phyloP scores from a whole-genome alignment of 53 echinoderm and acorn worm species.

The Echinometra lucunter region DNA sequence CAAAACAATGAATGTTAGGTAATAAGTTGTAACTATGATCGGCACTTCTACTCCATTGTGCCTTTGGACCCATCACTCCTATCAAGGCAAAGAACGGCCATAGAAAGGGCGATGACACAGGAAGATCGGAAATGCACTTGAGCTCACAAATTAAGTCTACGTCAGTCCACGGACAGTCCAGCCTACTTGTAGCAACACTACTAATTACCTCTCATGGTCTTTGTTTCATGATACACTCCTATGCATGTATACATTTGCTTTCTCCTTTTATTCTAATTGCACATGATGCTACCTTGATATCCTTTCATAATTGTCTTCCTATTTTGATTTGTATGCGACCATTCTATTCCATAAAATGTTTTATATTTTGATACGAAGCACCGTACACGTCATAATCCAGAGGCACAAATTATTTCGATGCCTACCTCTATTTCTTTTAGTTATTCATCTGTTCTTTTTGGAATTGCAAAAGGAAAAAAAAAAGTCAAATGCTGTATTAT shows the following conservation, averaged over 20 bases:
- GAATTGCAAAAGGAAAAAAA: too few relatives aligned
- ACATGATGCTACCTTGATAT: neutral
- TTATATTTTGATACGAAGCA: too few relatives aligned
- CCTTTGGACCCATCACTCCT: neutral
- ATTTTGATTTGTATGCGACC: neutral
- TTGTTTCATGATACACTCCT: neutral
- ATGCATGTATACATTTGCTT: too few relatives aligned
- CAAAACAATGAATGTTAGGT: neutral
- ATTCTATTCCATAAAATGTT: too few relatives aligned
- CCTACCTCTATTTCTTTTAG: too few relatives aligned
- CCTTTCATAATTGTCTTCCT: neutral
- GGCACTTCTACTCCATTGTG: neutral
- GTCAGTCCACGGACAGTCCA: too few relatives aligned
- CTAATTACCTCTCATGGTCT: neutral
- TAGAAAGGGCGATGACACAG: neutral
- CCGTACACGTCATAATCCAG: too few relatives aligned
- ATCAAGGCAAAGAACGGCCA: neutral
- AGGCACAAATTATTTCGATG: too few relatives aligned
- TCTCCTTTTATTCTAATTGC: neutral
- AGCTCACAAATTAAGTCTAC: neutral
- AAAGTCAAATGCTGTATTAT: too few relatives aligned
- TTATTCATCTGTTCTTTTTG: too few relatives aligned
- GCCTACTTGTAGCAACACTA: neutral
- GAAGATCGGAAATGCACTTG: neutral
- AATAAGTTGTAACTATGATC: neutral